Conservation (phyloP, 2,797 vertebrate species). For the Coluber constrictor region DNA sequence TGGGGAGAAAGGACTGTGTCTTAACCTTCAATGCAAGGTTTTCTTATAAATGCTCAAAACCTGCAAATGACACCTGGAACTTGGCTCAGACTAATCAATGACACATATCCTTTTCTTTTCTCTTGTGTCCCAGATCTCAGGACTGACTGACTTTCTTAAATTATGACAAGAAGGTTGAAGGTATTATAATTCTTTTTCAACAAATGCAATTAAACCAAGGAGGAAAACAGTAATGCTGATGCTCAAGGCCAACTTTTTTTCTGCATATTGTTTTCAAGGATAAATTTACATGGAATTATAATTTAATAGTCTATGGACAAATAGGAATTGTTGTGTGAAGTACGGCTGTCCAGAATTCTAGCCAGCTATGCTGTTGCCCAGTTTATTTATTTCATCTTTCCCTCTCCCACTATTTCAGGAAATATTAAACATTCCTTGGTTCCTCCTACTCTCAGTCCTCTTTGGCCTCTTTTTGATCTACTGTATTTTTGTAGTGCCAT, state of each 20-base stretch:
- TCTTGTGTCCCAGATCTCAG: neutral
- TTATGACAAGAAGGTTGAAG: neutral
- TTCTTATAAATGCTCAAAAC: neutral
- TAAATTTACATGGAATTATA: neutral
- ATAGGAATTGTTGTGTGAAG: neutral
- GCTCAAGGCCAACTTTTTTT: neutral
- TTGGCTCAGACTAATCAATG: neutral
- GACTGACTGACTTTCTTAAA: neutral
- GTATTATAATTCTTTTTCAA: neutral
- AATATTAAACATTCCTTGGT: neutral
- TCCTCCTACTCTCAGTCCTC: neutral
- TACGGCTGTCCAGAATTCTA: neutral
- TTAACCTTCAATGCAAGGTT: conserved; percentile 15
- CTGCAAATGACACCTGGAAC: neutral
- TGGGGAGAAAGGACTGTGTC: neutral
- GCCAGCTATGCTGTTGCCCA: neutral
- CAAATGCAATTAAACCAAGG: neutral
- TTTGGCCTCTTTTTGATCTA: neutral
- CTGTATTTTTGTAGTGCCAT: neutral
- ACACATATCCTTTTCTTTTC: neutral
- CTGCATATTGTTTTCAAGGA: neutral
- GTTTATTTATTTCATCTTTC: neutral
- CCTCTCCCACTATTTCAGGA: neutral
- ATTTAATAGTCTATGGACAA: neutral
- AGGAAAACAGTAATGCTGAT: neutral